These are phyloP conservation scores for Eumaeus atala DNA, from an alignment of 1,140 invertebrate species.

Conservation along the genomic window DNA sequence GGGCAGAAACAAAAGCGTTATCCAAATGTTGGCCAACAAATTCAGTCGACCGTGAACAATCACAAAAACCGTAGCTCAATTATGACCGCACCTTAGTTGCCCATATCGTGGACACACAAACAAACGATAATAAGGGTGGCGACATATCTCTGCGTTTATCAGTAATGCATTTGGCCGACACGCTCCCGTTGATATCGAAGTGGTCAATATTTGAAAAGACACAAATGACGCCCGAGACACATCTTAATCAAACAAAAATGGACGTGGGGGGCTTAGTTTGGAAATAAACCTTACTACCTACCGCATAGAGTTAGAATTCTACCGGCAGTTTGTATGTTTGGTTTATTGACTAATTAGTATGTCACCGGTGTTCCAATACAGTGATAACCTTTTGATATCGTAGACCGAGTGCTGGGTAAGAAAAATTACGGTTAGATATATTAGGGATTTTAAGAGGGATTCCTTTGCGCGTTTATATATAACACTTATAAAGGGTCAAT, in stretches of 20 bases:
- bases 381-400: conserved; percentile 4
- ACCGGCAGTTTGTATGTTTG: not conserved
- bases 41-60: not conserved
- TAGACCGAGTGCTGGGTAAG: too few relatives aligned
- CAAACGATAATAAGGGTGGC: conserved; percentile 50
- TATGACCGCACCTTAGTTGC: conserved; percentile 15
- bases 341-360: conserved; percentile 8
- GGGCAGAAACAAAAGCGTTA: too few relatives aligned
- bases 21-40: too few relatives aligned
- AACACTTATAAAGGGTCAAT: too few relatives aligned
- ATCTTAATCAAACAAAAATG: conserved; percentile 12
- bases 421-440: conserved; percentile 2
- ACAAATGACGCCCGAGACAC: conserved; percentile 25
- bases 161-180: conserved; percentile 36
- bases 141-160: conserved; percentile 43
- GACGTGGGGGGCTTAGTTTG: not conserved
- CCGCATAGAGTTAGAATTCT: not conserved
- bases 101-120: conserved; percentile 21
- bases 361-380: not conserved
- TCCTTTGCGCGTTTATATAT: too few relatives aligned
- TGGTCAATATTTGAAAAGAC: conserved; percentile 68
- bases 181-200: conserved; percentile 50
- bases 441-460: not conserved
- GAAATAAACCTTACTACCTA: conserved; percentile 8
- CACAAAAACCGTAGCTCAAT: conserved; percentile 30